Percentiles rank a stretch among this genome's conserved stretches.
Conservation (phyloP, 2,113 vertebrate species). For the Nematolebias whitei region DNA sequence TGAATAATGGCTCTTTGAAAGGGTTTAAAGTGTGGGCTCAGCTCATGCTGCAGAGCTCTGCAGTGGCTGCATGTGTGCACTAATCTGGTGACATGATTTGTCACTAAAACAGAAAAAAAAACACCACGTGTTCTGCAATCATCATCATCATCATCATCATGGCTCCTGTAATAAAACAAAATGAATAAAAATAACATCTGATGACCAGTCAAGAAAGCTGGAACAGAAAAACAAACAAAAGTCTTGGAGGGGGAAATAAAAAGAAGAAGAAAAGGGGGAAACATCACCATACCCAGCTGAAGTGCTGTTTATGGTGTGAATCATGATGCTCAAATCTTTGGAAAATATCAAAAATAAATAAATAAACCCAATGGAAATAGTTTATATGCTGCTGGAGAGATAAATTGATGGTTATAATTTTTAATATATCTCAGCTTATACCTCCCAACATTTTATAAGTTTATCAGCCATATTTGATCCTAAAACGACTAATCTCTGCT, state of each 20-base stretch:
- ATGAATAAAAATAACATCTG: not conserved
- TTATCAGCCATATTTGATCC: slow-evolving; percentile 15
- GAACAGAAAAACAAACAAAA: slow-evolving; percentile 69
- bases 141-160: slow-evolving; percentile 35
- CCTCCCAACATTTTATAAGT: not conserved
- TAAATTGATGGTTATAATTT: slow-evolving; percentile 64
- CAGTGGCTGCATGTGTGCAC: slow-evolving; percentile 39
- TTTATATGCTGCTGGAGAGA: slow-evolving; percentile 67
- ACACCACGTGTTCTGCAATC: slow-evolving; percentile 54
- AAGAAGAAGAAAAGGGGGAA: slow-evolving; percentile 50
- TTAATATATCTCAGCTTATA: slow-evolving; percentile 57
- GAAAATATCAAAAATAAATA: slow-evolving; percentile 61
- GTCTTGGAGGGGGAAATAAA: slow-evolving; percentile 53
- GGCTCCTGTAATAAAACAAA: slow-evolving; percentile 19
- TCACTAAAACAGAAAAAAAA: slow-evolving; percentile 32
- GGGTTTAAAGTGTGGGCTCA: slow-evolving; percentile 11
- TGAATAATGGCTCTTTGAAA: slow-evolving; percentile 14
- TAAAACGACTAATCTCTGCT: not conserved
- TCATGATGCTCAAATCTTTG: slow-evolving; percentile 71
- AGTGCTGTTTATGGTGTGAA: slow-evolving; percentile 79
- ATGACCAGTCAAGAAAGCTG: slow-evolving; percentile 74
- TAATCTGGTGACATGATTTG: slow-evolving; percentile 21
- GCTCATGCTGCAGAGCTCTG: slow-evolving; percentile 54
- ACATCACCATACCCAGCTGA: slow-evolving; percentile 77
- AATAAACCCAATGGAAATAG: slow-evolving; percentile 70